A percentile compares a stretch with the other conserved stretches of the same genome.
phyloP scores from a whole-genome alignment of 2,888 invertebrate genomes.

The Alloplasta piceator region DNA sequence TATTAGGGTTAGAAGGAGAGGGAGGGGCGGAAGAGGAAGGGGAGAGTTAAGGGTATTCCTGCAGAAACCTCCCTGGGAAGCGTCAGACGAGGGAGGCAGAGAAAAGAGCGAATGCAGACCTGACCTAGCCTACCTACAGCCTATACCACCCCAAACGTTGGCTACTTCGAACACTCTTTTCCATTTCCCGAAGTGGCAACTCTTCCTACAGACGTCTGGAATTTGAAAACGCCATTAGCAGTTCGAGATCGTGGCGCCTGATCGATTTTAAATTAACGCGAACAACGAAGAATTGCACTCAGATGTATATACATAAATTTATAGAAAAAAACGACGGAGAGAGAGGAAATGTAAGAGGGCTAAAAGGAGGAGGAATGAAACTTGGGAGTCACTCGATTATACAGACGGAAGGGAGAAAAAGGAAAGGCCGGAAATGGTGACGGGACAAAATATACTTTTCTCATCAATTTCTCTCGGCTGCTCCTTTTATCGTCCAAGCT shows the following conservation, averaged over 20 bases:
- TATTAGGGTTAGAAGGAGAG: conserved; percentile 66
- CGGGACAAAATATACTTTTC: conserved; percentile 6
- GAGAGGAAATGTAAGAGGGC: conserved; percentile 1
- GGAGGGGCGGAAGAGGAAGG: conserved; percentile 21
- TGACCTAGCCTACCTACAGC: not conserved
- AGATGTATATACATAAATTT: too few relatives aligned
- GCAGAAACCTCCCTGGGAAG: conserved; percentile 35
- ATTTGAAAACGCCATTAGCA: conserved; percentile 59
- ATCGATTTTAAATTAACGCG: conserved; percentile 52
- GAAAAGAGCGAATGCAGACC: conserved; percentile 4
- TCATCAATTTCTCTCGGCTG: not conserved
- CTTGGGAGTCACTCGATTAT: conserved; percentile 53
- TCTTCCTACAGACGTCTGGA: conserved; percentile 31
- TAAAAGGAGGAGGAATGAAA: conserved; percentile 4
- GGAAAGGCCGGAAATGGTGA: conserved; percentile 2
- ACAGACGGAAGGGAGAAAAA: conserved; percentile 9
- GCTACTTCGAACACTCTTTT: not conserved
- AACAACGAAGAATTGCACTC: not conserved
- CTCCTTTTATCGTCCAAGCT: not conserved
- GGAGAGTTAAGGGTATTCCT: conserved; percentile 24
- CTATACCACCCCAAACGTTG: not conserved
- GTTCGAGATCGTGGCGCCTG: conserved; percentile 44
- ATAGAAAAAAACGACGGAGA: not conserved
- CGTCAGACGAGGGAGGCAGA: not conserved
- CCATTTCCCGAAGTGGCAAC: conserved; percentile 5